Evolutionary conservation across 2,113 vertebrate genomes (phyloP).

Genomic region (Cottus gobio): DNA sequence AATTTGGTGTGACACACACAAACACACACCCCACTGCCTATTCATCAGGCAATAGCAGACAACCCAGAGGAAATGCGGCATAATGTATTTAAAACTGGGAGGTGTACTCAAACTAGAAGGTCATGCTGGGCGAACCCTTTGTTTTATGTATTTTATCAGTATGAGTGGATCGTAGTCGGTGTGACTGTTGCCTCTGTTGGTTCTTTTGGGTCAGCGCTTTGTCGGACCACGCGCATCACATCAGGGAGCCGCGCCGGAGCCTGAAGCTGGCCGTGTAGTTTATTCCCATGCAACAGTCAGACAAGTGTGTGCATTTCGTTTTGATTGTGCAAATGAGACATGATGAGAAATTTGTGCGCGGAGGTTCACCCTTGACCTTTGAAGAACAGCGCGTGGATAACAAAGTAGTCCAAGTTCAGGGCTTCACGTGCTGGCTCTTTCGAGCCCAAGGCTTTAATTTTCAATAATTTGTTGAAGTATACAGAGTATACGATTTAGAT

Average conservation of each 20-base stretch:
- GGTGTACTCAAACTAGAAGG: neutral
- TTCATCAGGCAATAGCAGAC: neutral
- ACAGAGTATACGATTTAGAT: neutral
- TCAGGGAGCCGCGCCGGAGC: neutral
- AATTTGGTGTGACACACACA: neutral
- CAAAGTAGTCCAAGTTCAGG: neutral
- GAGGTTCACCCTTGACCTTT: conserved; percentile 12
- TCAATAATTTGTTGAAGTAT: neutral
- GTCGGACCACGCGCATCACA: conserved; percentile 28
- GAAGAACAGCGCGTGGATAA: neutral
- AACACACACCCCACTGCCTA: neutral
- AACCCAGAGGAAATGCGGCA: neutral
- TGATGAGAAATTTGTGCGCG: neutral
- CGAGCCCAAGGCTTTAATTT: neutral
- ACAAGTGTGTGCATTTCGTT: conserved; percentile 6
- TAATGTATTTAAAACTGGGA: neutral
- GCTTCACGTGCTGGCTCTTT: neutral
- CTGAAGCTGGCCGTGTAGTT: conserved; percentile 2
- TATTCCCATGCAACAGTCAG: conserved; percentile 1
- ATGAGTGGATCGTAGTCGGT: conserved; percentile 1
- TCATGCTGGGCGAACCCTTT: neutral
- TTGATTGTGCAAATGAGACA: conserved; percentile 13
- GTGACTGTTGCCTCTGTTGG: conserved; percentile 28
- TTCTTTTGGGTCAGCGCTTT: conserved; percentile 41
- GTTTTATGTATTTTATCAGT: neutral